Evolutionary conservation across 2,797 vertebrate genomes (phyloP).

Genomic region (Lepilemur ruficaudatus): DNA sequence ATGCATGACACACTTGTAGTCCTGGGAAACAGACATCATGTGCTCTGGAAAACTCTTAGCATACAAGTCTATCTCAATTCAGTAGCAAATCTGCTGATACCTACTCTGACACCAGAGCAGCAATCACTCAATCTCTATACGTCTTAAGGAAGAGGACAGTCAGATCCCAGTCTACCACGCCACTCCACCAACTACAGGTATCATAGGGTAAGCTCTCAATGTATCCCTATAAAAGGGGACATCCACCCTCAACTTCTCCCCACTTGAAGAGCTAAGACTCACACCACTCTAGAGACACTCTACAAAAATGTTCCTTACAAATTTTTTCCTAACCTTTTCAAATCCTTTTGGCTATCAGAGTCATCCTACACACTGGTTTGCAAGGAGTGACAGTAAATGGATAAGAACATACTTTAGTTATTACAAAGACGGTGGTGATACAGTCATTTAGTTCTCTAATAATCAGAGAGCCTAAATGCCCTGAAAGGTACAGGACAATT

Average conservation of each 20-base stretch:
- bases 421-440: neutral
- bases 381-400: neutral
- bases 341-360: neutral
- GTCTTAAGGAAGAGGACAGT: neutral
- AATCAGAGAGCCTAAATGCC: neutral
- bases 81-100: neutral
- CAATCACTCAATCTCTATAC: neutral
- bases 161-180: neutral
- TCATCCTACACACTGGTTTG: neutral
- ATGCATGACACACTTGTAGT: neutral
- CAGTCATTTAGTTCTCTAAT: neutral
- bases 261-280: neutral
- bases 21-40: neutral
- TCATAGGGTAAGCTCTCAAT: neutral
- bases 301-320: neutral
- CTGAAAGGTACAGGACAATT: neutral
- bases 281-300: neutral
- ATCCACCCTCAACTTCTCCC: neutral
- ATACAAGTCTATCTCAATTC: neutral
- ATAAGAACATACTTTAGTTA: neutral
- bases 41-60: neutral
- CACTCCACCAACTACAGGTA: neutral
- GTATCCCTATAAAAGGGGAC: neutral
- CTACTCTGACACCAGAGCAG: neutral
- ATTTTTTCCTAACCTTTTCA: neutral